A percentile compares a stretch with the other conserved stretches of the same genome.
These are phyloP conservation scores for Pardosa pseudoannulata DNA, from an alignment of 2,888 invertebrate genomes.

Conservation along the genomic window DNA sequence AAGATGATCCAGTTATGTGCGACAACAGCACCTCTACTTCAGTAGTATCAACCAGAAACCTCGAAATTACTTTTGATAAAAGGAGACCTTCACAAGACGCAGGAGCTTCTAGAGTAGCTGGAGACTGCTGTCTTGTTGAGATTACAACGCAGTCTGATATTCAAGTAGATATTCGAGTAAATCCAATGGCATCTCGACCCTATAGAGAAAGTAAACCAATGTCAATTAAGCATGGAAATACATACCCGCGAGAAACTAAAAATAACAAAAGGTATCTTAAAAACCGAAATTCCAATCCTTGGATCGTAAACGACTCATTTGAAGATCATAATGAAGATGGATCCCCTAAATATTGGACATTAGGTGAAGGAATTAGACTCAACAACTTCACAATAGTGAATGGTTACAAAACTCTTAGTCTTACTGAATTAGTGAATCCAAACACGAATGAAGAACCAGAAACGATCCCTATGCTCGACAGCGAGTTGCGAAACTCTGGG, in stretches of 20 bases:
- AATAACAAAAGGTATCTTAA: conserved; percentile 53
- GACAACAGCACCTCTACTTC: conserved; percentile 29
- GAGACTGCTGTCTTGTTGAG: conserved; percentile 60
- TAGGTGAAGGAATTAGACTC: conserved; percentile 60
- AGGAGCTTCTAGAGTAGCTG: conserved; percentile 24
- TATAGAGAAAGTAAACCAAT: conserved; percentile 35
- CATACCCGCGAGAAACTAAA: conserved; percentile 58
- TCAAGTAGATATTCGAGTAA: conserved; percentile 63
- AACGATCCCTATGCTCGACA: conserved; percentile 27
- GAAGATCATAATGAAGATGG: conserved; percentile 54
- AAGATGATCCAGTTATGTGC: conserved; percentile 34
- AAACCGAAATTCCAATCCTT: conserved; percentile 48
- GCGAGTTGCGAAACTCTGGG: not conserved
- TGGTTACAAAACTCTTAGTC: conserved; percentile 58
- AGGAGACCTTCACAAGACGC: conserved; percentile 39
- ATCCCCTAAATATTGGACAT: conserved; percentile 41
- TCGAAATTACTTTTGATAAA: conserved; percentile 54
- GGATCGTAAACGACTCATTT: conserved; percentile 65
- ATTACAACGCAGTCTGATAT: conserved; percentile 65
- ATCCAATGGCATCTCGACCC: conserved; percentile 39
- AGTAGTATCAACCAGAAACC: conserved; percentile 38
- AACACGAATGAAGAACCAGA: conserved; percentile 45
- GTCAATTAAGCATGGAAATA: conserved; percentile 58
- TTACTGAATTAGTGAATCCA: conserved; percentile 62
- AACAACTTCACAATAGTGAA: conserved; percentile 67